Evolutionary conservation across 1,140 invertebrate genomes (phyloP).

Genomic region (Asobara japonica): DNA sequence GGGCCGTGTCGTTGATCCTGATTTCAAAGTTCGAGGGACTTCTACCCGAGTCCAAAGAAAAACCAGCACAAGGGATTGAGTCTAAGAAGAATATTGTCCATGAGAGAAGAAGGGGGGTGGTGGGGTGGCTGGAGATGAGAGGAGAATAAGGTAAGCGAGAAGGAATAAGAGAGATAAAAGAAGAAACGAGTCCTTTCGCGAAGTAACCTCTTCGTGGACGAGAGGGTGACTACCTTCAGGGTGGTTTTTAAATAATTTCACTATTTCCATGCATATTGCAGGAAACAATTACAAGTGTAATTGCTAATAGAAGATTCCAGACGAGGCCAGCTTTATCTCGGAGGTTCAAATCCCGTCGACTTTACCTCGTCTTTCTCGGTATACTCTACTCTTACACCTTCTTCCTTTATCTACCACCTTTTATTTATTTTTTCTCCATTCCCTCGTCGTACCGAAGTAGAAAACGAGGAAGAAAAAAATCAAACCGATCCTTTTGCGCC

Average conservation of each 20-base stretch:
- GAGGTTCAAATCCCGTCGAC: slow-evolving; percentile 39
- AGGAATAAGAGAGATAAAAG: slow-evolving; percentile 38
- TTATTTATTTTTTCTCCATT: slow-evolving; percentile 18
- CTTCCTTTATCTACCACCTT: neutral
- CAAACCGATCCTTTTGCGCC: neutral
- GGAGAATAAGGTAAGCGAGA: slow-evolving; percentile 37
- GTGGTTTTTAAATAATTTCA: slow-evolving; percentile 67
- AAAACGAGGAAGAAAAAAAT: neutral
- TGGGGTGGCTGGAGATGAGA: neutral
- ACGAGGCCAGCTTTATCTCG: slow-evolving; percentile 65
- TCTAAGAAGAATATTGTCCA: neutral
- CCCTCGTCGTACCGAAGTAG: neutral
- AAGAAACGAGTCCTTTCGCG: slow-evolving; percentile 36
- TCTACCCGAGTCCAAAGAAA: neutral
- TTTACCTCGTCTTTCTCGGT: slow-evolving; percentile 30
- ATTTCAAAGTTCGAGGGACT: slow-evolving; percentile 16
- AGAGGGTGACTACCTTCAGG: slow-evolving; percentile 44
- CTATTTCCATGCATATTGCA: slow-evolving; percentile 68
- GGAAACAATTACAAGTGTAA: slow-evolving; percentile 69
- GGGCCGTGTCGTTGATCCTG: slow-evolving; percentile 33
- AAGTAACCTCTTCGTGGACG: slow-evolving; percentile 28
- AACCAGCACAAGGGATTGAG: neutral
- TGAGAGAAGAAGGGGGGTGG: neutral
- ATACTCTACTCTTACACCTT: slow-evolving; percentile 4
- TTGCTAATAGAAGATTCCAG: slow-evolving; percentile 68